Conservation (phyloP, 2,797 vertebrate species). For the Mormyrops boulengeri region DNA sequence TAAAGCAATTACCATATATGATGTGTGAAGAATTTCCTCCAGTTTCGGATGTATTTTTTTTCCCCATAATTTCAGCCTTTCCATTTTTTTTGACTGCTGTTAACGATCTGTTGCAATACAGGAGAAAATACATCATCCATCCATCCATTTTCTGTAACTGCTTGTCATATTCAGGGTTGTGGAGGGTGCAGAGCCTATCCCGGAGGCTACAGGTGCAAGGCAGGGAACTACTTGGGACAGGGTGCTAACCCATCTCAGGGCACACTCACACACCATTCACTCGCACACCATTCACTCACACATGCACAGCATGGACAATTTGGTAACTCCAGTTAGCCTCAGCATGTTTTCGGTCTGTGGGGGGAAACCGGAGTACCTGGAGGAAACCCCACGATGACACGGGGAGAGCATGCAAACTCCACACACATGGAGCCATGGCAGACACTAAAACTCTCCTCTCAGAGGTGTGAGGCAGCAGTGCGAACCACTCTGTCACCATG, state of each 20-base stretch:
- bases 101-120: not conserved
- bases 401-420: not conserved
- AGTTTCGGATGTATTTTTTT: not conserved
- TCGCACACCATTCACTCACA: not conserved
- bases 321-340: not conserved
- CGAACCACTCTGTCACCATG: not conserved
- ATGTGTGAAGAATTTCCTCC: conserved; percentile 4
- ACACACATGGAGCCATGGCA: not conserved
- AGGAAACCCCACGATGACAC: not conserved
- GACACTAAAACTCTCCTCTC: not conserved
- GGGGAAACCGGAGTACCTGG: not conserved
- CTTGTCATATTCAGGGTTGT: not conserved
- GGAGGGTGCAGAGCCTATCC: not conserved
- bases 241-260: not conserved
- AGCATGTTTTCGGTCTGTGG: not conserved
- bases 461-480: not conserved
- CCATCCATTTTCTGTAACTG: not conserved
- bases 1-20: not conserved
- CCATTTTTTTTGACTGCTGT: not conserved
- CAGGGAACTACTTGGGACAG: not conserved
- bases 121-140: not conserved
- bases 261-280: not conserved
- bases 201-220: not conserved
- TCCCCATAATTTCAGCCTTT: not conserved
- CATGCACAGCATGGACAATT: not conserved